A percentile compares a stretch with the other conserved stretches of the same genome.
Evolutionary conservation across 2,113 vertebrate species (phyloP).

Genomic region (Antechinus flavipes): DNA sequence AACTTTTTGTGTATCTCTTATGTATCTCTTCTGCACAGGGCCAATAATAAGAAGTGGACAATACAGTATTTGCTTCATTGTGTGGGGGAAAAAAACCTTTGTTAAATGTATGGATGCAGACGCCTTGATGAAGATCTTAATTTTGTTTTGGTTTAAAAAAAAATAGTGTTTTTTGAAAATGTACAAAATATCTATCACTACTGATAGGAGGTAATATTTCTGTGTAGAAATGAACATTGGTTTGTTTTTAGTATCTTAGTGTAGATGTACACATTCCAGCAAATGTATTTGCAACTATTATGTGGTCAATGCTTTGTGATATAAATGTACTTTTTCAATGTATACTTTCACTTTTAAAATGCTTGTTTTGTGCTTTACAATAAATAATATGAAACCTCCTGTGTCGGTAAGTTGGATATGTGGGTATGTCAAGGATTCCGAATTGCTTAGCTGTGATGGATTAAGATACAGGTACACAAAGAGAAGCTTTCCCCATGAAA

Average conservation of each 20-base stretch:
- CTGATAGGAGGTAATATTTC: constrained; percentile 95
- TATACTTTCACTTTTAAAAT: constrained; percentile 99
- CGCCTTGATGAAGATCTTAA: constrained; percentile 99
- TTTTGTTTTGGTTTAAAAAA: constrained; percentile 96
- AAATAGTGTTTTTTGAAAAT: constrained; percentile 95
- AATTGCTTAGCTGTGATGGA: constrained; percentile 84
- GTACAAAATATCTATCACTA: constrained; percentile 94
- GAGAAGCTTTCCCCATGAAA: constrained; percentile 79
- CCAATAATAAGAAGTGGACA: constrained; percentile 99
- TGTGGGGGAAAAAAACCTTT: constrained; percentile 99
- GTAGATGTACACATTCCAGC: constrained; percentile 99
- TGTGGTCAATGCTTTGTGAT: constrained; percentile 99
- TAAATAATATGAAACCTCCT: constrained; percentile 99
- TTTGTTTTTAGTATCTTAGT: constrained; percentile 99
- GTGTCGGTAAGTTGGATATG: constrained; percentile 99
- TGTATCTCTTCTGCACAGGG: constrained; percentile 99
- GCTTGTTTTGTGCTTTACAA: constrained; percentile 99
- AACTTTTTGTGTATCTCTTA: constrained; percentile 99
- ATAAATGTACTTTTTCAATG: constrained; percentile 99
- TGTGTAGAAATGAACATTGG: constrained; percentile 97
- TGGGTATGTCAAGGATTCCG: constrained; percentile 86
- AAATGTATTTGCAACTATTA: constrained; percentile 98
- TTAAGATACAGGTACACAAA: constrained; percentile 86
- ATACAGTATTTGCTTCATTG: constrained; percentile 99
- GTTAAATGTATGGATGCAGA: constrained; percentile 99